Evolutionary conservation across 2,888 invertebrate genomes (phyloP).

Genomic region (Norana najaformis): DNA sequence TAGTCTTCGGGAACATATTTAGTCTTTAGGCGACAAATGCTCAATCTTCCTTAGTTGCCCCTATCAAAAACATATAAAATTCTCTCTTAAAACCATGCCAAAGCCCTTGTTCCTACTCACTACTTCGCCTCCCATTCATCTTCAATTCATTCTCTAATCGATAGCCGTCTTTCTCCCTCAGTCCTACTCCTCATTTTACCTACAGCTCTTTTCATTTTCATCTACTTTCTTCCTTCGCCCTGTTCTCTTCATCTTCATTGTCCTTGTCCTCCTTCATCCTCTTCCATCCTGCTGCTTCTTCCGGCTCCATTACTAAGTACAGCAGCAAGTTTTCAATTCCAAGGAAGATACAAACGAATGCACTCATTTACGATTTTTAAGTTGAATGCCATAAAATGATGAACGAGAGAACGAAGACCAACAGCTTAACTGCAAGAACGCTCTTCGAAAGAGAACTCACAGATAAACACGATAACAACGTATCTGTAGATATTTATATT

Average conservation of each 20-base stretch:
- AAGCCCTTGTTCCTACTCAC: background rate
- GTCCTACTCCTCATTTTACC: background rate
- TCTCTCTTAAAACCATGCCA: background rate
- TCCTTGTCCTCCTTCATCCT: background rate
- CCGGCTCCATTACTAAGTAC: background rate
- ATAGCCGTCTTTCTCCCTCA: background rate
- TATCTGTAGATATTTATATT: background rate
- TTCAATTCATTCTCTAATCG: background rate
- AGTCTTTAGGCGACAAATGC: too few relatives aligned
- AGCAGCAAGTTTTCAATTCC: background rate
- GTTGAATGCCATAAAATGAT: background rate
- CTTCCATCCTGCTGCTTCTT: background rate
- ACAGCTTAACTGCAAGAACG: background rate
- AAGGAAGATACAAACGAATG: background rate
- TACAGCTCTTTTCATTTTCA: background rate
- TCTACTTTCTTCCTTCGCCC: background rate
- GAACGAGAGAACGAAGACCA: background rate
- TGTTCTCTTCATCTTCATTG: too few relatives aligned
- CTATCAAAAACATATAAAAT: background rate
- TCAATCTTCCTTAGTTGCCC: background rate
- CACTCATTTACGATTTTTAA: background rate
- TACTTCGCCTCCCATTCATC: background rate
- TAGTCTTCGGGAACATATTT: too few relatives aligned
- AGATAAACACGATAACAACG: background rate
- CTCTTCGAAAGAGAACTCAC: background rate